Evolutionary conservation across 1,140 invertebrate species (phyloP), one percentile per base, ranked within the genome.

Genomic region (Drosophila lini): DNA sequence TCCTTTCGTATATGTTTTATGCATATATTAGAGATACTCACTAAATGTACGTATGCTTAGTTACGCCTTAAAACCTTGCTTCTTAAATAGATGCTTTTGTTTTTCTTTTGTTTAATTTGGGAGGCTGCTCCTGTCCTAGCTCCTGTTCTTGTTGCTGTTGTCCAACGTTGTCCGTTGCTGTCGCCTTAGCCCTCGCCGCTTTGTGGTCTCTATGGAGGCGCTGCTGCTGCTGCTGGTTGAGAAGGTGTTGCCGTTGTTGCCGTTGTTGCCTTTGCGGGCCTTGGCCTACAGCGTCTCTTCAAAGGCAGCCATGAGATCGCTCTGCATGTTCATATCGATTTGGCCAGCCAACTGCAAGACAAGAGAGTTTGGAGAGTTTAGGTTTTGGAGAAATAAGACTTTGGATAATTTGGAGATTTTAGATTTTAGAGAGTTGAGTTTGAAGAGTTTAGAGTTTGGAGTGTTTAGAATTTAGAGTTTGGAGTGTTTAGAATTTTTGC

Each of bases 281-380:
- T 76, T 88, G 80, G 52, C 84, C 90, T 97, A 97, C 94, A 98
- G 95, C 45, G 96, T 97, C 94, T 98, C 97, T 94, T 99, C 98
- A 93, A 99, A 99, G 62, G 97, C 97, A 90, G 98, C 97, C 97
- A 99, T 98, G 91, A 99, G 94, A 94, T 99, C 98, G 94, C 98
- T 98, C 93, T 99, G 98, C 94, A 97, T 96, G 93, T 98, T 99
- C 97, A 99, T 98, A 93, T 99, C 98, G 91, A 99, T 99, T 93
- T 97, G 97, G 59, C 97, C 96, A 58, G 97, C 97, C 96, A 98
- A 96, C 98, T 98, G 95, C 57, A 96, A 36, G 42, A 13, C 15
- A 22, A 15, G 8, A n/a, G 1, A 11, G 11, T 31, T 47, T 19
- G 32, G 1, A 28, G 1, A 19, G 4, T 42, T 42, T 2, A 9